Base-by-base conservation (phyloP, 1,140 invertebrate species). In the Procambarus clarkii region DNA sequence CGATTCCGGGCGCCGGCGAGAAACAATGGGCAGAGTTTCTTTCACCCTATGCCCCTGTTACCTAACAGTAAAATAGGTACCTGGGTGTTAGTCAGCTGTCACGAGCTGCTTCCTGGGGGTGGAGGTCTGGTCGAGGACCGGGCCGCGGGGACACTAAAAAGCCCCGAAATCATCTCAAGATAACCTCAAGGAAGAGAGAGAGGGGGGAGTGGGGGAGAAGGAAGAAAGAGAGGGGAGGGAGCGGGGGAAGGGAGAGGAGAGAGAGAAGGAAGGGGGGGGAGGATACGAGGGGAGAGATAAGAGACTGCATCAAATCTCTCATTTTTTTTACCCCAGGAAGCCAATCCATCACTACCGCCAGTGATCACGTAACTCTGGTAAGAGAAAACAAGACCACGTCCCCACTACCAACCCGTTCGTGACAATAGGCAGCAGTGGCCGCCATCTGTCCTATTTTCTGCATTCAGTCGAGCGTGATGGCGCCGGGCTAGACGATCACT, bases 381-480 rank as follows among this genome's bases (percentile, higher is more conserved):
- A 5, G n/a, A 34, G 8, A 24, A 44, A 24, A 74, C n/a, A 8
- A 24, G 69, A 21, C 69, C n/a, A 24, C 69, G 24, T 71, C n/a
- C 21, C 69, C 11, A 11, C 18, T 21, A 24, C 24, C 24, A 74
- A 74, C 5, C 24, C 45, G 21, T 18, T 18, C 50, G 4, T 58
- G 48, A 82, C 80, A 82, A 82, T 60, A 34, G 80, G 15, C 80
- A 82, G 60, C 3, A 7, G 18, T 58, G 80, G 3, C 46, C 18
- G 50, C 80, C 80, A 82, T 82, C 48, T 81, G 79, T 58, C 50
- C 80, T 46, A 60, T 82, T 82, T 82, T 82, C 80, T 58, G 24
- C n/a, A 74, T 24, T 34, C 69, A 11, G 69, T 1, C 69, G 69
- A 3, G 69, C 24, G 69, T 74, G 48, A 18, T 13, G 76, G 50